phyloP scores from a whole-genome alignment of 2,113 vertebrate genomes.

The Verasper variegatus region DNA sequence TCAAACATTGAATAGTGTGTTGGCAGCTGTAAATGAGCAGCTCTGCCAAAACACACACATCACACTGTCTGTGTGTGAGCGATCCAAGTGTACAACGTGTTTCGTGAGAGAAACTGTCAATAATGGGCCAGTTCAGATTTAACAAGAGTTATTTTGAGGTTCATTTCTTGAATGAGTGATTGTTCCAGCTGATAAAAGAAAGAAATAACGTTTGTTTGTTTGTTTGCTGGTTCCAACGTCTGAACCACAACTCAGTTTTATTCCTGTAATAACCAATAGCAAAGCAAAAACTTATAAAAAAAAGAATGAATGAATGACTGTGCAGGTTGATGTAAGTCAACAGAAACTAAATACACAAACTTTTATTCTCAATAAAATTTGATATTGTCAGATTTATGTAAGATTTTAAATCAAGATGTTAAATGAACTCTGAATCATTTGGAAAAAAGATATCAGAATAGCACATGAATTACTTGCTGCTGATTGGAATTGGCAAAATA shows the following conservation, averaged over 20 bases:
- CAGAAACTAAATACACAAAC: no score
- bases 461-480: no score
- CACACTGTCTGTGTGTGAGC: not conserved
- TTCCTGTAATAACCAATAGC: not conserved
- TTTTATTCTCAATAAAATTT: no score
- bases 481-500: no score
- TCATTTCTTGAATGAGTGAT: not conserved
- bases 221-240: not conserved
- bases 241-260: no score
- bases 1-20: not conserved
- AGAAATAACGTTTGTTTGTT: not conserved
- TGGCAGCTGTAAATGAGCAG: slow-evolving; percentile 1
- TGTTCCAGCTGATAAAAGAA: not conserved
- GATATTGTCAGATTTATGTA: no score
- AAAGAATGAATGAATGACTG: no score
- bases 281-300: not conserved
- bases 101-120: not conserved
- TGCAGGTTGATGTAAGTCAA: no score
- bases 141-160: not conserved
- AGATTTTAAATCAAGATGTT: no score
- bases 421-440: no score
- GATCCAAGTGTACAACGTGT: not conserved
- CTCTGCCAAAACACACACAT: slow-evolving; percentile 8
- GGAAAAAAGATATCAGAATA: no score
- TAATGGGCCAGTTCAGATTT: not conserved